phyloP scores from a whole-genome alignment of 2,797 vertebrate species.

The Apogon hyalosoma region DNA sequence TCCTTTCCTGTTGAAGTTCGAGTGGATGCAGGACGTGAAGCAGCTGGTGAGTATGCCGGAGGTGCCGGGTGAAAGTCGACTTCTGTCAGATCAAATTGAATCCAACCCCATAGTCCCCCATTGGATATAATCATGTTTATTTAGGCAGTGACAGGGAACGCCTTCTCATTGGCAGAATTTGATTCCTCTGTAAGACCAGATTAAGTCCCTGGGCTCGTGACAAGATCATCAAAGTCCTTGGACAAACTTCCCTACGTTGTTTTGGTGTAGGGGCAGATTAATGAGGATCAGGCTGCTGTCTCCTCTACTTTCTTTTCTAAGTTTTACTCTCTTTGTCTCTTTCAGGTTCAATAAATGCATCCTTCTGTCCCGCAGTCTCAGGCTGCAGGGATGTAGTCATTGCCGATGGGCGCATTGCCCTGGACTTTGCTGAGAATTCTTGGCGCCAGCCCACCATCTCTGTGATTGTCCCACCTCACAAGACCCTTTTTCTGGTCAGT shows the following conservation, averaged over 20 bases:
- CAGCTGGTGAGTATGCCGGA: conserved; percentile 85
- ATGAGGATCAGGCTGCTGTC: background rate
- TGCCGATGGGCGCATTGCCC: conserved; percentile 82
- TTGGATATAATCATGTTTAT: conserved; percentile 14
- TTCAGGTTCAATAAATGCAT: conserved; percentile 87
- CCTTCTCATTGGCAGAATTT: conserved; percentile 15
- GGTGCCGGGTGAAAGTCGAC: background rate
- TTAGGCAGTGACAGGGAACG: conserved; percentile 16
- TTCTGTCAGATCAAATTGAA: conserved; percentile 21
- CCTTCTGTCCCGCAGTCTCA: conserved; percentile 90
- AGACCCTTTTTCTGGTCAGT: conserved; percentile 88
- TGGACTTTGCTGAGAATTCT: conserved; percentile 79
- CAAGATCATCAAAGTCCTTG: conserved; percentile 49
- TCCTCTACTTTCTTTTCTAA: background rate
- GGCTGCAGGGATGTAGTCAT: conserved; percentile 90
- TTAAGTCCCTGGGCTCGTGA: conserved; percentile 45
- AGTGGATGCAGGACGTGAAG: conserved; percentile 79
- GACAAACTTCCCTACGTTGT: conserved; percentile 33
- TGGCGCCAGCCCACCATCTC: conserved; percentile 82
- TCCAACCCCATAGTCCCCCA: conserved; percentile 15
- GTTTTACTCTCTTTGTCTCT: conserved; percentile 13
- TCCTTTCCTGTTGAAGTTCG: conserved; percentile 85
- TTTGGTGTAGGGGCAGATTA: conserved; percentile 27
- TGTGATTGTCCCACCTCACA: conserved; percentile 85
- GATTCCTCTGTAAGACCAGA: conserved; percentile 44